Evolutionary conservation across 1,140 invertebrate species (phyloP), one percentile per base, ranked within the genome.

Genomic region (Pseudomyrmex gracilis): DNA sequence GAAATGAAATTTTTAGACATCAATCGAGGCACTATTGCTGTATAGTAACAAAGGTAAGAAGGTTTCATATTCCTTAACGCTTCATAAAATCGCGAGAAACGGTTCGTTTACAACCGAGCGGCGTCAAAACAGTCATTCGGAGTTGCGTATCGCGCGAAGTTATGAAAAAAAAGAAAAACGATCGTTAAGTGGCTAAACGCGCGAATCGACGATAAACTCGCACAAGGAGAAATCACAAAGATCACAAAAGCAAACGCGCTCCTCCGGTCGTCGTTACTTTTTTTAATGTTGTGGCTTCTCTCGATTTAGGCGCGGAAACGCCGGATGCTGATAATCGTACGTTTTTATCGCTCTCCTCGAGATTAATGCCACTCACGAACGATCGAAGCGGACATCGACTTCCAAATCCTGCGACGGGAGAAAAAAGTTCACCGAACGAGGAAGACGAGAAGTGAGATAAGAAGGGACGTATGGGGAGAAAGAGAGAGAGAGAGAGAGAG

Each of bases 291-390:
- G 78, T 55, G 57, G 43, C 17, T 61, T 61, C 78, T 87, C 67
- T 60, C 80, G 86, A 87, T 86, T 87, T 87, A 84, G 85, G 80
- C 80, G 51, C 80, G 85, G 82, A 87, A 78, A 78, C 85, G 85
- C 43, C 70, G 61, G 63, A 68, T 66, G 82, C 55, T 63, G 68
- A 80, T 78, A 76, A 88, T 71, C 82, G 74, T 57, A 70, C 61
- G 76, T 53, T 86, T 87, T 73, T 82, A 70, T 78, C 53, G 64
- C 22, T 58, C 73, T 47, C 73, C 67, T 47, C 73, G 34, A 68
- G 58, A 87, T 87, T 74, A 87, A 88, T 85, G 82, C 74, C 70
- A 49, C 82, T 88, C 86, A 87, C 82, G 87, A 15, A 61, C 67
- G 45, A 61, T 45, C 74, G 53, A 20, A 34, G 82, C 78, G 86